A percentile compares a stretch with the other conserved stretches of the same genome.
phyloP scores from a whole-genome alignment of 2,888 invertebrate species.

The Meiosimyza decipiens region DNA sequence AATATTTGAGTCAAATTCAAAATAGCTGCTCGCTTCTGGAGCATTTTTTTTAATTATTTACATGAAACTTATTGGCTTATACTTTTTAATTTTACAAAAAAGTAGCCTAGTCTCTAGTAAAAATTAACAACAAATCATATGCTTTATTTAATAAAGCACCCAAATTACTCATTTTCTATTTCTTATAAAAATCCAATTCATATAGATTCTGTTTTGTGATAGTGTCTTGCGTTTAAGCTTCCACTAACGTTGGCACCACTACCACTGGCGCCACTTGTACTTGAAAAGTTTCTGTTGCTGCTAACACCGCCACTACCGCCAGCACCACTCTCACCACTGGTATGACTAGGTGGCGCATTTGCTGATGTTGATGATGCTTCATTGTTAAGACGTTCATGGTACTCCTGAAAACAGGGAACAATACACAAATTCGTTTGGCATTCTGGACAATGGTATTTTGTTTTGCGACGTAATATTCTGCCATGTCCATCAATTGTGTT shows the following conservation, averaged over 20 bases:
- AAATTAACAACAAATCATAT: no score
- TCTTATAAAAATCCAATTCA: slow-evolving; percentile 49
- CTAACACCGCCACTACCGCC: slow-evolving; percentile 37
- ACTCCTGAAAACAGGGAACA: slow-evolving; percentile 89
- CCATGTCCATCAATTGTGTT: slow-evolving; percentile 88
- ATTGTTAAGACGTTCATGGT: slow-evolving; percentile 74
- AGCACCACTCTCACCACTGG: background rate
- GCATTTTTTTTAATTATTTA: no score
- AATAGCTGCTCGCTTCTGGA: no score
- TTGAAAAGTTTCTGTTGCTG: slow-evolving; percentile 42
- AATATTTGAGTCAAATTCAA: no score
- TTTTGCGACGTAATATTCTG: slow-evolving; percentile 84
- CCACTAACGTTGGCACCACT: slow-evolving; percentile 28
- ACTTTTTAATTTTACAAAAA: no score
- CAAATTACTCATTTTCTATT: no score
- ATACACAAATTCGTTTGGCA: slow-evolving; percentile 90
- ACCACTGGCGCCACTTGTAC: slow-evolving; percentile 42
- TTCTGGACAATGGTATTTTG: slow-evolving; percentile 90
- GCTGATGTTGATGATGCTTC: slow-evolving; percentile 58
- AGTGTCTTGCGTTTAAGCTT: slow-evolving; percentile 52
- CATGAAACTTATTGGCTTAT: no score
- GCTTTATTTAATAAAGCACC: background rate
- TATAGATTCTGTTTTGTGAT: slow-evolving; percentile 66
- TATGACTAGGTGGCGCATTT: slow-evolving; percentile 25
- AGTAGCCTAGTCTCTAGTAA: no score